These are phyloP conservation scores for Conger conger DNA, from an alignment of 2,113 vertebrate species.

Conservation along the genomic window DNA sequence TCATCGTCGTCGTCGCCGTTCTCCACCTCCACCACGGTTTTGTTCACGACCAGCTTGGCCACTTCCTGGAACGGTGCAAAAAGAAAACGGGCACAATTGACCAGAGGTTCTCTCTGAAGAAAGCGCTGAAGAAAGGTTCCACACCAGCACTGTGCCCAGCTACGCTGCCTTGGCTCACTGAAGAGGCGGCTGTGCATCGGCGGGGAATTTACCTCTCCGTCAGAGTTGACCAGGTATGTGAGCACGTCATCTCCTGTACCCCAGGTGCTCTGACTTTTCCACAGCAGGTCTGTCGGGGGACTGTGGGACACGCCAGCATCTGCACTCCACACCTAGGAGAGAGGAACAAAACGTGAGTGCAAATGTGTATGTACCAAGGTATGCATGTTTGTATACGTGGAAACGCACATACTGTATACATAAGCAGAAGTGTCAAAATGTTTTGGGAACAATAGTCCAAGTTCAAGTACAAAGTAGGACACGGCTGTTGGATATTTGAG, in stretches of 20 bases:
- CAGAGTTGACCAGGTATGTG: conserved; percentile 76
- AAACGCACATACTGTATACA: no score
- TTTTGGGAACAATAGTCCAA: neutral
- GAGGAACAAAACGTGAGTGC: neutral
- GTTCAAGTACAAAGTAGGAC: neutral
- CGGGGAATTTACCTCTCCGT: conserved; percentile 79
- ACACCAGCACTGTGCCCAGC: neutral
- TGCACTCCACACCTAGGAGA: conserved; percentile 85
- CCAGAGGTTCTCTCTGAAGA: neutral
- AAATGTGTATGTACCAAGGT: neutral
- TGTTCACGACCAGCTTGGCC: conserved; percentile 78
- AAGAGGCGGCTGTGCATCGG: neutral
- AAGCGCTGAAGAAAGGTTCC: neutral
- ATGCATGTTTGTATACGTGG: neutral
- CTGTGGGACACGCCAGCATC: conserved; percentile 83
- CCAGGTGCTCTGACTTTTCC: conserved; percentile 93
- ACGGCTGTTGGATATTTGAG: neutral
- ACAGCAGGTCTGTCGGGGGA: conserved; percentile 87
- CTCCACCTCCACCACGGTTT: conserved; percentile 65
- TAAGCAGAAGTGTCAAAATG: neutral
- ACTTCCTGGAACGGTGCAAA: conserved; percentile 74
- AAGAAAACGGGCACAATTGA: neutral
- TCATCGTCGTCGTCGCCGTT: conserved; percentile 79
- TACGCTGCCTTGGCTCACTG: neutral
- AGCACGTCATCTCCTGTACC: conserved; percentile 77